Evolutionary conservation across 2,888 invertebrate genomes (phyloP).

Genomic region (Gymnocheta viridis): DNA sequence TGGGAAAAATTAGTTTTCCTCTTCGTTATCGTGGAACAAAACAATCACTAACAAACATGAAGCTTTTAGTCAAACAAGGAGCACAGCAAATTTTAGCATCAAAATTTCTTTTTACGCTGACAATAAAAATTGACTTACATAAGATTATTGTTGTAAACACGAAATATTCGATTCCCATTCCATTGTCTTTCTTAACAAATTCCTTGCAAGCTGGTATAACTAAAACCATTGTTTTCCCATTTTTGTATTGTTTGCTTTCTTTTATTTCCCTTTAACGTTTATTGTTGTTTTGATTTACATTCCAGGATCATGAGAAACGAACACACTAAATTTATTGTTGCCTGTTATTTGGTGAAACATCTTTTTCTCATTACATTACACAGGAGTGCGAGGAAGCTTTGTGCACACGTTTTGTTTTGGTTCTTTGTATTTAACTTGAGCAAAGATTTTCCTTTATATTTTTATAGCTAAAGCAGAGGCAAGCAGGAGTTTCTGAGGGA

Average conservation of each 20-base stretch:
- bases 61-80: not conserved
- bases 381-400: not conserved
- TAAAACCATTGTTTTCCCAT: not conserved
- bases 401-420: not conserved
- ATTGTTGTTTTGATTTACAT: constrained; percentile 33
- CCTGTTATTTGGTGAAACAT: not conserved
- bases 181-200: not conserved
- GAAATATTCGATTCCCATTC: not conserved
- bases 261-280: constrained; percentile 4
- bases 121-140: constrained; percentile 2
- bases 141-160: not conserved
- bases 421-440: not conserved
- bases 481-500: not conserved
- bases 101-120: constrained; percentile 1
- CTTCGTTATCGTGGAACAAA: not conserved
- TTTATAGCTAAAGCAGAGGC: not conserved
- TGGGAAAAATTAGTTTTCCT: not conserved
- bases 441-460: constrained; percentile 4
- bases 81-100: not conserved
- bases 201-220: not conserved
- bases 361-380: not conserved
- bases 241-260: not conserved
- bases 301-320: not conserved
- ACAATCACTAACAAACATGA: not conserved
- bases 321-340: not conserved